A percentile compares a stretch with the other conserved stretches of the same genome.
Evolutionary conservation across 2,113 vertebrate species (phyloP).

Genomic region (Ptychochromis oligacanthus): DNA sequence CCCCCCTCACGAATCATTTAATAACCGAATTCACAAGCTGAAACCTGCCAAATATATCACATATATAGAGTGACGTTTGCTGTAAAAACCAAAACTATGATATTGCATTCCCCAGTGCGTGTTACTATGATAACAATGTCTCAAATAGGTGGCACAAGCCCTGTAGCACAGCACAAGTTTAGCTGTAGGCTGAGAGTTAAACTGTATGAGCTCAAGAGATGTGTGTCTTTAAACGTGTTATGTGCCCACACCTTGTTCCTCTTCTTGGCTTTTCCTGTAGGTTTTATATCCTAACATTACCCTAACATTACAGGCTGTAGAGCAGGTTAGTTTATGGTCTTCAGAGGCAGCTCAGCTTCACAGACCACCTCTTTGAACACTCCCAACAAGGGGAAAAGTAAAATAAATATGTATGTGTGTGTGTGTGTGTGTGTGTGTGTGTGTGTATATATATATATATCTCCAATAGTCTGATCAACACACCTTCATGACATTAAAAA

Average conservation of each 20-base stretch:
- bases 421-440: no score
- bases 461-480: no score
- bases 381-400: no score
- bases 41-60: no score
- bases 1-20: fast-evolving
- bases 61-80: background rate
- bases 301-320: background rate
- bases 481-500: no score
- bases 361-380: background rate
- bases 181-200: background rate
- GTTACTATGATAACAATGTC: constrained; percentile 38
- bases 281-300: background rate
- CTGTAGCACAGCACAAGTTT: background rate
- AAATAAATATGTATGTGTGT: background rate
- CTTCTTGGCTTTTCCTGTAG: background rate
- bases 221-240: background rate
- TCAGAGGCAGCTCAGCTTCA: background rate
- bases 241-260: constrained; percentile 16
- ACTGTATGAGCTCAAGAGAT: background rate
- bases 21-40: no score
- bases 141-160: constrained; percentile 16
- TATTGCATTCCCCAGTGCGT: background rate
- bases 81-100: background rate
- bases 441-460: no score
- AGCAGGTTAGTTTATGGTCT: background rate